These are phyloP conservation scores for Bactericera cockerelli DNA, from an alignment of 1,140 invertebrate species.

Conservation along the genomic window DNA sequence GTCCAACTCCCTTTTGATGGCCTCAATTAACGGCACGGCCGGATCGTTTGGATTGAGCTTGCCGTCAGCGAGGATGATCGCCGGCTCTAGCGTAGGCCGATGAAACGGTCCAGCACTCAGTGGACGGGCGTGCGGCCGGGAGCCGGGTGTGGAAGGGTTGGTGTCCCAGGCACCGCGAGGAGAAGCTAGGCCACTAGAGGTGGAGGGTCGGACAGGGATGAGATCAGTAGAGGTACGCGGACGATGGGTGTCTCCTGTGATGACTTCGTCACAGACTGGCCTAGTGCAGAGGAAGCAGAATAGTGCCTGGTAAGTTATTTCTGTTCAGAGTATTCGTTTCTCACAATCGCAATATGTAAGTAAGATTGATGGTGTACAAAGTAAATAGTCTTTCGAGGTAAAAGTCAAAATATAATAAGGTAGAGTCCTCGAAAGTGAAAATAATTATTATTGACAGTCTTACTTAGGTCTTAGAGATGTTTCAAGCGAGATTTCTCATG, in stretches of 20 bases:
- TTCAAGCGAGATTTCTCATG: too few relatives aligned
- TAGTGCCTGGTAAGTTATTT: too few relatives aligned
- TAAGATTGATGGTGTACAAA: too few relatives aligned
- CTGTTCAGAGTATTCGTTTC: too few relatives aligned
- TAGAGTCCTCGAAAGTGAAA: too few relatives aligned
- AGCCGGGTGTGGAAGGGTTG: constrained; percentile 26
- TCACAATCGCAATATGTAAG: too few relatives aligned
- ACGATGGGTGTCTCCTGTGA: constrained; percentile 13
- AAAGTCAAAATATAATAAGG: too few relatives aligned
- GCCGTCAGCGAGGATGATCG: constrained; percentile 33
- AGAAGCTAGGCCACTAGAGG: constrained; percentile 18
- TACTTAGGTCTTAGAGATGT: too few relatives aligned
- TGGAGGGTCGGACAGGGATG: constrained; percentile 23
- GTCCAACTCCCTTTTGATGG: constrained; percentile 43
- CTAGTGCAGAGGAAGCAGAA: too few relatives aligned
- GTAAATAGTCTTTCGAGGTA: too few relatives aligned
- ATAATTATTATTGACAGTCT: too few relatives aligned
- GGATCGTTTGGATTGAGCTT: constrained; percentile 37
- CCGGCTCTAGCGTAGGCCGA: constrained; percentile 33
- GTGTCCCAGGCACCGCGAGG: constrained; percentile 35
- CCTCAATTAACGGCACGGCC: constrained; percentile 42
- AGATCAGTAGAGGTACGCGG: constrained; percentile 7
- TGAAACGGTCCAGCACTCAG: constrained; percentile 44
- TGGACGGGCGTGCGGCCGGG: constrained; percentile 28
- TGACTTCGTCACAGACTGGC: constrained; percentile 20